Evolutionary conservation across 2,888 invertebrate genomes (phyloP), one percentile per base, ranked within the genome.

Genomic region (Agapetus fuscipes): DNA sequence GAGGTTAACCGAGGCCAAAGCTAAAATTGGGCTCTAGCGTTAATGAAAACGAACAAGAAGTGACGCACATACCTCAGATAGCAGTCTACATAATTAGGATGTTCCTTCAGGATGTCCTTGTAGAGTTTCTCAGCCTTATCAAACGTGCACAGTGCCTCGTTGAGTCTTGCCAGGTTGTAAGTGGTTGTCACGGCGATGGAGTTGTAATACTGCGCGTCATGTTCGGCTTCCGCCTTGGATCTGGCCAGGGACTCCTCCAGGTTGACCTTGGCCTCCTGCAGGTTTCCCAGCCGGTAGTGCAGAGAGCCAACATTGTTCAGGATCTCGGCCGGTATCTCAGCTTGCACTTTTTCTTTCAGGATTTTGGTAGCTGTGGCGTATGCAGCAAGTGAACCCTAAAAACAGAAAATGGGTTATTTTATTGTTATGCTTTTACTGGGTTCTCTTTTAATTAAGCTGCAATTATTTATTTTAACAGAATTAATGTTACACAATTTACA

Each of bases 1-100:
- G n/a, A n/a, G n/a, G n/a, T n/a, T n/a, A n/a, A n/a, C n/a, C n/a
- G n/a, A n/a, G n/a, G n/a, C n/a, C n/a, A n/a, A n/a, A n/a, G n/a
- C n/a, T n/a, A n/a, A n/a, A n/a, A n/a, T n/a, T n/a, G n/a, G n/a
- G n/a, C n/a, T n/a, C n/a, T n/a, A n/a, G n/a, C n/a, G n/a, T n/a
- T n/a, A n/a, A n/a, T n/a, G n/a, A n/a, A n/a, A n/a, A n/a, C n/a
- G n/a, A n/a, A n/a, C n/a, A n/a, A n/a, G n/a, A n/a, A n/a, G n/a
- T n/a, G n/a, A 28, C 4, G n/a, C 4, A 28, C 28, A 14, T 26
- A 68, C 63, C 76, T 73, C 45, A 86, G 64, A 61, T 85, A 86
- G 55, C 98, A 97, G 58, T 96, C 96, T 15, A 95, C 85, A 57
- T 98, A 99, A 60, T 95, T 96, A 1, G 96, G 96, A 78, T 97